Base-by-base conservation (phyloP, 2,888 invertebrate genomes). In the Ellobium chinense region DNA sequence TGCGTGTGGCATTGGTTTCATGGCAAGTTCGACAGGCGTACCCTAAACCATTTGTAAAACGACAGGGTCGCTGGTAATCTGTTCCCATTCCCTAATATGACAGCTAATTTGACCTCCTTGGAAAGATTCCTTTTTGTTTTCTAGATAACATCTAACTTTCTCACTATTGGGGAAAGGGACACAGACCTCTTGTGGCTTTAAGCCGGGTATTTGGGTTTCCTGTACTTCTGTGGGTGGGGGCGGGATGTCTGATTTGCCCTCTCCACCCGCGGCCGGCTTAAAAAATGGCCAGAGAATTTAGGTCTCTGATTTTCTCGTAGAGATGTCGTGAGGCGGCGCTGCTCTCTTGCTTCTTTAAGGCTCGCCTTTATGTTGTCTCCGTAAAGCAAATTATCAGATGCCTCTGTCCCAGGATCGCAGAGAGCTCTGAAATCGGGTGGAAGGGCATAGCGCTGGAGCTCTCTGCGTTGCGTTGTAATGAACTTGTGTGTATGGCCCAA, bases 81-180 rank as follows among this genome's bases (percentile, higher is more conserved):
- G 31, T 58, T 68, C 34, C 68, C 77, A 77, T 31, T 24, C 31
- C 24, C 34, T 18, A n/a, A 76, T 9, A 46, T 66, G 39, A 37
- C 39, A 21, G 0, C 4, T 21, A 21, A 66, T 63, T 39, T 65
- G 29, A n/a, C 76, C 65, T 24, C 46, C 76, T 66, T 76, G 36
- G 34, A 76, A n/a, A n/a, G n/a, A n/a, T n/a, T n/a, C n/a, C n/a
- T n/a, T n/a, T n/a, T n/a, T n/a, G n/a, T n/a, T n/a, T n/a, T n/a
- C n/a, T n/a, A n/a, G n/a, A n/a, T n/a, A n/a, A n/a, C n/a, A n/a
- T n/a, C n/a, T n/a, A n/a, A n/a, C n/a, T n/a, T n/a, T n/a, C n/a
- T n/a, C n/a, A n/a, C n/a, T n/a, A n/a, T n/a, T n/a, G n/a, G n/a
- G n/a, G n/a, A n/a, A n/a, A n/a, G n/a, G n/a, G n/a, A n/a, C n/a